Conservation (phyloP, 2,888 invertebrate genomes). For the Noctua comes region DNA sequence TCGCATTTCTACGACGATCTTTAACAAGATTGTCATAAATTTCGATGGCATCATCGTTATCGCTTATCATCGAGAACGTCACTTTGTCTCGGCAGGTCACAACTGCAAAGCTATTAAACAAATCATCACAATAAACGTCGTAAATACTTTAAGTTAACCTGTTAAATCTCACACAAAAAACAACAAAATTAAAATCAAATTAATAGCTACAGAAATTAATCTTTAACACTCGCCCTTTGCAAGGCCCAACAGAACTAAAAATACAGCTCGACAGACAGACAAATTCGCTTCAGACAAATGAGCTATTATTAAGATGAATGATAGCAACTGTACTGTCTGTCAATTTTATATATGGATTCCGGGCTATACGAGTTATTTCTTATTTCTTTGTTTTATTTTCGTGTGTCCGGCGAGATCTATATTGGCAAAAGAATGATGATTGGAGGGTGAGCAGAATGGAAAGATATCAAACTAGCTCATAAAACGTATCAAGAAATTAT, state of each 20-base stretch:
- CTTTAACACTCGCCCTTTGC: slow-evolving; percentile 28
- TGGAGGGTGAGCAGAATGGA: neutral
- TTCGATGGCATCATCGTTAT: too few species aligned
- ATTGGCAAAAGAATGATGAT: neutral
- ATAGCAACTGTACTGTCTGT: slow-evolving; percentile 67
- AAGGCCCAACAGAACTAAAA: slow-evolving; percentile 32
- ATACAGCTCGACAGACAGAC: slow-evolving; percentile 62
- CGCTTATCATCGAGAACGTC: too few species aligned
- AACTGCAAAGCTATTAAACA: neutral
- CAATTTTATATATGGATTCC: slow-evolving; percentile 13
- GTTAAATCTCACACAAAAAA: neutral
- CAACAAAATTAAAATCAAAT: slow-evolving; percentile 10
- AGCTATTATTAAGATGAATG: slow-evolving; percentile 76
- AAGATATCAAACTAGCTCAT: neutral
- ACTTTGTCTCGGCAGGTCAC: too few species aligned
- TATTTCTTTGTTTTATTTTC: neutral
- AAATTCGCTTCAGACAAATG: slow-evolving; percentile 58
- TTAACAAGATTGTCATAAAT: too few species aligned
- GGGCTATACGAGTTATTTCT: neutral
- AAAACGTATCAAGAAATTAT: neutral
- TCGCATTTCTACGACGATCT: too few species aligned
- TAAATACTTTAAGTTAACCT: neutral
- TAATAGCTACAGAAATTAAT: slow-evolving; percentile 7
- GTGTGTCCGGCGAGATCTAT: neutral
- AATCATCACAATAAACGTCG: neutral